phyloP scores from a whole-genome alignment of 2,113 vertebrate genomes.

The Takifugu bimaculatus region DNA sequence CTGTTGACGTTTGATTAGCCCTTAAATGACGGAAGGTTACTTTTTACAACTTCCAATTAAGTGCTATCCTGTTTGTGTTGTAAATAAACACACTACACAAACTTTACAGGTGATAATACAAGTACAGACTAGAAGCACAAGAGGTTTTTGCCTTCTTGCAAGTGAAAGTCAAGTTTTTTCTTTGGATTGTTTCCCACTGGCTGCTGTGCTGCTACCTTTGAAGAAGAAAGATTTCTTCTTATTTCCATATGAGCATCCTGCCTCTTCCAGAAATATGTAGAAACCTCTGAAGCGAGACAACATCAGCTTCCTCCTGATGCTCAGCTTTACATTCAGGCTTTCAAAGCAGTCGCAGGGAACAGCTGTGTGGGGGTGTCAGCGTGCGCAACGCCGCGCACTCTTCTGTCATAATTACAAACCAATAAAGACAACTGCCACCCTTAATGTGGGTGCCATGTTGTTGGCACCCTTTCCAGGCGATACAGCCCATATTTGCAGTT shows the following conservation, averaged over 20 bases:
- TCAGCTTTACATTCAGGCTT: conserved; percentile 11
- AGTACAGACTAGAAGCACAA: background rate
- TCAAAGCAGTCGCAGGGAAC: conserved; percentile 5
- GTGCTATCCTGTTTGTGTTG: background rate
- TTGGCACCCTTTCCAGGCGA: conserved; percentile 6
- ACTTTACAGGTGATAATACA: background rate
- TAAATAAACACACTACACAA: too few species aligned
- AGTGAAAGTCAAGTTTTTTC: too few species aligned
- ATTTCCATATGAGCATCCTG: conserved; percentile 22
- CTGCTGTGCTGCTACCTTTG: conserved; percentile 20
- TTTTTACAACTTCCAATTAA: background rate
- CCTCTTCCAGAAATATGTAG: conserved; percentile 21
- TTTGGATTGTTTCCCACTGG: conserved; percentile 4
- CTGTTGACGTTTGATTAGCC: conserved; percentile 27
- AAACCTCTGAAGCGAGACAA: conserved; percentile 16
- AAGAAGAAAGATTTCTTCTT: conserved; percentile 24
- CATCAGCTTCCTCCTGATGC: conserved; percentile 8
- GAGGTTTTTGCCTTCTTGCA: too few species aligned
- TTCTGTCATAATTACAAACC: conserved; percentile 38
- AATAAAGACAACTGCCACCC: conserved; percentile 12
- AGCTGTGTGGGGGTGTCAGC: conserved; percentile 13
- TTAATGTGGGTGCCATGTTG: conserved; percentile 22
- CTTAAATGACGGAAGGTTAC: conserved; percentile 17
- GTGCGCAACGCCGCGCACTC: conserved; percentile 22
- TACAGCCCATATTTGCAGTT: conserved; percentile 15